Conservation (phyloP, 2,113 vertebrate genomes). For the Catharus minimus region DNA sequence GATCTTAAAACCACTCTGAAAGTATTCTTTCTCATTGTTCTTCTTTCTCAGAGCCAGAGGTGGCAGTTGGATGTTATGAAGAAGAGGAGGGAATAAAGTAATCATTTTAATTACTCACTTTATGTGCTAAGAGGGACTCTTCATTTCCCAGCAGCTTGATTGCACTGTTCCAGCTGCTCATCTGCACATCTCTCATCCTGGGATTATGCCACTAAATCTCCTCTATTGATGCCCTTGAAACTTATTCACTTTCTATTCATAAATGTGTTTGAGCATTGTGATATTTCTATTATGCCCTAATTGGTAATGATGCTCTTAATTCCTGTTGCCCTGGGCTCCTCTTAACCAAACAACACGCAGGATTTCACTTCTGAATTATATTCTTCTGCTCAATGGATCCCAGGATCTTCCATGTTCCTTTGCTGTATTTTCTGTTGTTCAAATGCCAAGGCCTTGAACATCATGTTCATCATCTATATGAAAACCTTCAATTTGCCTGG, state of each 20-base stretch:
- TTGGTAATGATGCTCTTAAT: background rate
- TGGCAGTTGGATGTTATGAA: background rate
- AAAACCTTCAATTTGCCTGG: background rate
- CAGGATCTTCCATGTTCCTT: background rate
- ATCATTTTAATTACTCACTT: background rate
- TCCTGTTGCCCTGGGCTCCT: background rate
- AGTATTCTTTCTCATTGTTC: background rate
- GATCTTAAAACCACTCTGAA: background rate
- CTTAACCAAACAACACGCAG: background rate
- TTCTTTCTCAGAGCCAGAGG: background rate
- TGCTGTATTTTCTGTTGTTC: background rate
- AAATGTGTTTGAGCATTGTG: background rate
- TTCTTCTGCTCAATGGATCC: background rate
- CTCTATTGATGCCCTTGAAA: background rate
- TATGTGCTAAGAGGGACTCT: background rate
- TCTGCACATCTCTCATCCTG: background rate
- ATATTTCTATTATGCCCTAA: constrained; percentile 17
- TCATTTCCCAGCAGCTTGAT: background rate
- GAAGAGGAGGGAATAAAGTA: background rate
- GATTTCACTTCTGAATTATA: background rate
- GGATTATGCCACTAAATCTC: background rate
- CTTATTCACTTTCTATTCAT: background rate
- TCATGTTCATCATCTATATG: fast-evolving
- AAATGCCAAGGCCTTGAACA: background rate
- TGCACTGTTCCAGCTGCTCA: background rate